Conservation (phyloP, 2,888 invertebrate species). For the Synergus japonicus region DNA sequence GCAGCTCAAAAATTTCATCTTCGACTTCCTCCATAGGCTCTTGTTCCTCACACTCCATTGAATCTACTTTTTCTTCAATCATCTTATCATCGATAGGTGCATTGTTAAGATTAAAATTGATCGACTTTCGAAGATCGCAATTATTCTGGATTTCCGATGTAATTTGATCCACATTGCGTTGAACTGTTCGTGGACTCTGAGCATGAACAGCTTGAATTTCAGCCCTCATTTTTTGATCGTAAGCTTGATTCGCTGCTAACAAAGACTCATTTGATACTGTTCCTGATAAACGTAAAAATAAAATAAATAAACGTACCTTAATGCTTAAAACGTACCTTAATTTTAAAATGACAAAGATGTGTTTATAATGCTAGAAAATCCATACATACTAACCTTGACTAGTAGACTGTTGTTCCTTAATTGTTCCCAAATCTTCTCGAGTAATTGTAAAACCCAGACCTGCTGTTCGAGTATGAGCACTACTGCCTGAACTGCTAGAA, state of each 20-base stretch:
- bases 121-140: slow-evolving; percentile 73
- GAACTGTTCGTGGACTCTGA: slow-evolving; percentile 75
- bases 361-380: neutral
- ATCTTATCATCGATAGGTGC: slow-evolving; percentile 51
- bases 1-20: slow-evolving; percentile 69
- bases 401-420: slow-evolving; percentile 68
- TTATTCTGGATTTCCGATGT: slow-evolving; percentile 74
- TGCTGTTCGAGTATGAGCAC: slow-evolving; percentile 65
- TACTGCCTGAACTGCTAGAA: slow-evolving; percentile 76
- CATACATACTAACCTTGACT: slow-evolving; percentile 49
- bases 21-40: slow-evolving; percentile 70
- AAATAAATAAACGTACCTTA: no score
- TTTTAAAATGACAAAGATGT: no score
- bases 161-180: slow-evolving; percentile 75
- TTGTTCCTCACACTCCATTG: slow-evolving; percentile 72
- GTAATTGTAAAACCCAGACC: slow-evolving; percentile 67
- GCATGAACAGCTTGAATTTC: slow-evolving; percentile 75
- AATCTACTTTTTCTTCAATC: slow-evolving; percentile 59
- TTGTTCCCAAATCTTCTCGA: slow-evolving; percentile 68
- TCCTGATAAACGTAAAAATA: no score
- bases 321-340: no score
- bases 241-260: slow-evolving; percentile 60
- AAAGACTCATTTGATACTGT: slow-evolving; percentile 62
- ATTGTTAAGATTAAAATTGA: slow-evolving; percentile 66
- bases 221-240: slow-evolving; percentile 72